Percentiles rank a stretch among this genome's conserved stretches.
phyloP scores from a whole-genome alignment of 2,888 invertebrate species.

The Hoplodrina blanda region DNA sequence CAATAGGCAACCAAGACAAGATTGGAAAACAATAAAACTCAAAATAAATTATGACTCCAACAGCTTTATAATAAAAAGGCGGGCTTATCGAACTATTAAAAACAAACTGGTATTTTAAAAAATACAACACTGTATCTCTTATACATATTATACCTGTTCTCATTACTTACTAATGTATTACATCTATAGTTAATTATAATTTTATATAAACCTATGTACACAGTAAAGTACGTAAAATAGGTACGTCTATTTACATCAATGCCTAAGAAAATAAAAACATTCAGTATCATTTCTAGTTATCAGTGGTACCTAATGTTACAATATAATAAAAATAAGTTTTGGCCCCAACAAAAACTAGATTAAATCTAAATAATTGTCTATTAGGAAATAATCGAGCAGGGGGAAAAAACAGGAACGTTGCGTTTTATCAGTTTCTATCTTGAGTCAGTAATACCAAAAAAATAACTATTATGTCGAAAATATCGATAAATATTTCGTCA shows the following conservation, averaged over 20 bases:
- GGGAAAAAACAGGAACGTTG: conserved; percentile 6
- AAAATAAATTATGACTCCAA: conserved; percentile 40
- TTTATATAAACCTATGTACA: conserved; percentile 58
- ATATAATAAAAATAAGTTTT: conserved; percentile 17
- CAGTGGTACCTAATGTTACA: conserved; percentile 12
- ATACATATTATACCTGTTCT: conserved; percentile 19
- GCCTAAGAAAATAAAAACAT: conserved; percentile 30
- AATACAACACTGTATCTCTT: conserved; percentile 52
- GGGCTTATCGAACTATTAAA: conserved; percentile 64
- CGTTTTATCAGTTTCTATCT: not conserved
- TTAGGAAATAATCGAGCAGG: not conserved
- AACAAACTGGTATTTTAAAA: conserved; percentile 51
- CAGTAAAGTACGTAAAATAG: conserved; percentile 56
- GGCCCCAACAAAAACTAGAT: conserved; percentile 19
- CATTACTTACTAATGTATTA: conserved; percentile 28
- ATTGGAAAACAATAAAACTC: conserved; percentile 45
- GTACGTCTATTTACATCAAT: conserved; percentile 64
- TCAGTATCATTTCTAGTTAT: conserved; percentile 32
- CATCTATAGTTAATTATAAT: conserved; percentile 49
- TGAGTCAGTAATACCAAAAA: conserved; percentile 4
- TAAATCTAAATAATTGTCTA: conserved; percentile 1
- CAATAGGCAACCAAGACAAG: too few species aligned
- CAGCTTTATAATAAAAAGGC: conserved; percentile 65
- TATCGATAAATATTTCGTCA: conserved; percentile 16
- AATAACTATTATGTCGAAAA: not conserved